Evolutionary conservation across 2,113 vertebrate genomes (phyloP).

Genomic region (Sprattus sprattus): DNA sequence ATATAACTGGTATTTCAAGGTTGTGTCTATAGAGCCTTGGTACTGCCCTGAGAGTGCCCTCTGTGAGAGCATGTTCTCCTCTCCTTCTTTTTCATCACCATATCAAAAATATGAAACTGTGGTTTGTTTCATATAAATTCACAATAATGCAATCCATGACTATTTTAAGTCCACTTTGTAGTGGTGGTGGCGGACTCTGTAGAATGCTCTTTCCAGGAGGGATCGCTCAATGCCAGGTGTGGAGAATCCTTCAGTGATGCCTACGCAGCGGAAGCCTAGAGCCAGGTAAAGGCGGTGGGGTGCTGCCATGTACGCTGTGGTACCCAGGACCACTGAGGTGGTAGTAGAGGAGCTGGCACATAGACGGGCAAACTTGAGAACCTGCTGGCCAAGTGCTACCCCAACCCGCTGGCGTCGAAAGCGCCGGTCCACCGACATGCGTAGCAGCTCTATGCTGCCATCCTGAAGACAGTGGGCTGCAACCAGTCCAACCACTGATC

Average conservation of each 20-base stretch:
- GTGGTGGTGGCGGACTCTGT: constrained; percentile 82
- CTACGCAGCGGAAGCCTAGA: constrained; percentile 81
- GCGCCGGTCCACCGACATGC: constrained; percentile 81
- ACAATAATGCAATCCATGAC: background rate
- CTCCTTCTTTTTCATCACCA: no score
- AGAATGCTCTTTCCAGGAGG: constrained; percentile 80
- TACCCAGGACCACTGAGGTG: constrained; percentile 78
- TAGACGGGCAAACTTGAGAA: constrained; percentile 80
- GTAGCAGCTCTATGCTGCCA: constrained; percentile 74
- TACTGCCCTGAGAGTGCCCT: no score
- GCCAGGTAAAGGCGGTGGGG: constrained; percentile 81
- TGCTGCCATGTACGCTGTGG: constrained; percentile 77
- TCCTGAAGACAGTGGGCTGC: constrained; percentile 72
- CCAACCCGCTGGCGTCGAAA: constrained; percentile 76
- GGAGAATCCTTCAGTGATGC: constrained; percentile 71
- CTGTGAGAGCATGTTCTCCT: no score
- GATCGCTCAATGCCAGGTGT: constrained; percentile 73
- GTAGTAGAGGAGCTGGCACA: constrained; percentile 62
- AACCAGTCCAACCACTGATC: constrained; percentile 80
- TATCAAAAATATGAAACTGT: no score
- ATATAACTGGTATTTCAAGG: no score
- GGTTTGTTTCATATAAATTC: background rate
- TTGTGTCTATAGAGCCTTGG: no score
- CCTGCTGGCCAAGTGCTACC: constrained; percentile 76
- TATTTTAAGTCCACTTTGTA: constrained; percentile 68